A percentile compares a stretch with the other conserved stretches of the same genome.
Evolutionary conservation across 2,888 invertebrate genomes (phyloP).

Genomic region (Drosophila barbarae): DNA sequence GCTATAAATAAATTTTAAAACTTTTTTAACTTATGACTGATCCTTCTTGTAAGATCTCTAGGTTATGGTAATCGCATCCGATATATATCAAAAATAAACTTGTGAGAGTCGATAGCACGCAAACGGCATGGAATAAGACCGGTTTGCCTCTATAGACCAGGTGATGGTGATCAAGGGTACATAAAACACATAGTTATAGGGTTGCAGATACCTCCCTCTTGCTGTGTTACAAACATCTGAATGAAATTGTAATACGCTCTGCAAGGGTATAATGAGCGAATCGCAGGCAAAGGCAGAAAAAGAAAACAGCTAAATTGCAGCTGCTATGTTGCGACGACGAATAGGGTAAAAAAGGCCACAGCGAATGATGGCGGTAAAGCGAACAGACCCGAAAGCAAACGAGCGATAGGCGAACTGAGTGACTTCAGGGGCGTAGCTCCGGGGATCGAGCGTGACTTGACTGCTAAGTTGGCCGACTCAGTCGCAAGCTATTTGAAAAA

Average conservation of each 20-base stretch:
- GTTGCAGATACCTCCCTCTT: constrained; percentile 1
- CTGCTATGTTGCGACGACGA: constrained; percentile 63
- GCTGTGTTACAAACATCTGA: constrained; percentile 9
- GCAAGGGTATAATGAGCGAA: constrained; percentile 66
- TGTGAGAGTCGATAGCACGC: background rate
- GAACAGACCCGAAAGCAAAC: constrained; percentile 55
- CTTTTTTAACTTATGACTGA: background rate
- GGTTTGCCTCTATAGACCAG: background rate
- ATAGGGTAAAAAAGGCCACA: constrained; percentile 39
- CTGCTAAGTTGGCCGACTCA: constrained; percentile 13
- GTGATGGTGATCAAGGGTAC: constrained; percentile 5
- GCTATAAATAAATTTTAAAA: background rate
- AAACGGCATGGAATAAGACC: background rate
- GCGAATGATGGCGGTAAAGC: constrained; percentile 54
- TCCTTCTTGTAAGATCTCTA: background rate
- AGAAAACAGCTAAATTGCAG: constrained; percentile 58
- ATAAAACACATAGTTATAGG: background rate
- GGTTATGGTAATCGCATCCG: background rate
- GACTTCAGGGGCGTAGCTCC: constrained; percentile 40
- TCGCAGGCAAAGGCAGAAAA: constrained; percentile 48
- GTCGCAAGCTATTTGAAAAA: background rate
- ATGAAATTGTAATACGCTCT: constrained; percentile 9
- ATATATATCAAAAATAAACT: background rate
- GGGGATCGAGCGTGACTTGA: constrained; percentile 22
- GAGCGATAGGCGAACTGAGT: constrained; percentile 54